Conservation (phyloP, 2,888 invertebrate genomes). For the Phania funesta region DNA sequence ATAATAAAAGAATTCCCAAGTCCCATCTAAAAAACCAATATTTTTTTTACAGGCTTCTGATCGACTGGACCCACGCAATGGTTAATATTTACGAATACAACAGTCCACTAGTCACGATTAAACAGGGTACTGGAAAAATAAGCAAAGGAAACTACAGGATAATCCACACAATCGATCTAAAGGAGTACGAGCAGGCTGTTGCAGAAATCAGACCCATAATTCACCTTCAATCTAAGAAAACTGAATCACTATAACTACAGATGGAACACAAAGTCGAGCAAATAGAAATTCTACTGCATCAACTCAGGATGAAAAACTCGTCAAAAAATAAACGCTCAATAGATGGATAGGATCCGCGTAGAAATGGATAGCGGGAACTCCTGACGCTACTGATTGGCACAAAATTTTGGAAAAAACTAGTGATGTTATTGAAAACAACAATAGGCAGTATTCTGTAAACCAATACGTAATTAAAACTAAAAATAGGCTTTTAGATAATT, state of each 20-base stretch:
- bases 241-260: background rate
- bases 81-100: constrained; percentile 26
- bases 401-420: constrained; percentile 9
- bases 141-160: constrained; percentile 54
- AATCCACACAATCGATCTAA: constrained; percentile 58
- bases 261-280: background rate
- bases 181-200: constrained; percentile 9
- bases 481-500: constrained; percentile 3
- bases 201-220: constrained; percentile 13
- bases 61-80: background rate
- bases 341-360: too few species aligned
- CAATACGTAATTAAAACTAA: constrained; percentile 16
- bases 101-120: constrained; percentile 35
- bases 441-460: constrained; percentile 14
- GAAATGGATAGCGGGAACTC: too few species aligned
- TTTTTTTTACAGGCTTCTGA: background rate
- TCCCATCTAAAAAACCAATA: constrained; percentile 32
- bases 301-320: background rate
- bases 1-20: too few species aligned
- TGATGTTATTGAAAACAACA: constrained; percentile 10
- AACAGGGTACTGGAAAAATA: too few species aligned
- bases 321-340: too few species aligned
- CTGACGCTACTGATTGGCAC: too few species aligned
- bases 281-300: background rate
- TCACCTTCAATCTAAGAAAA: background rate